phyloP scores from a whole-genome alignment of 1,140 invertebrate genomes.

The Pseudomyrmex gracilis region DNA sequence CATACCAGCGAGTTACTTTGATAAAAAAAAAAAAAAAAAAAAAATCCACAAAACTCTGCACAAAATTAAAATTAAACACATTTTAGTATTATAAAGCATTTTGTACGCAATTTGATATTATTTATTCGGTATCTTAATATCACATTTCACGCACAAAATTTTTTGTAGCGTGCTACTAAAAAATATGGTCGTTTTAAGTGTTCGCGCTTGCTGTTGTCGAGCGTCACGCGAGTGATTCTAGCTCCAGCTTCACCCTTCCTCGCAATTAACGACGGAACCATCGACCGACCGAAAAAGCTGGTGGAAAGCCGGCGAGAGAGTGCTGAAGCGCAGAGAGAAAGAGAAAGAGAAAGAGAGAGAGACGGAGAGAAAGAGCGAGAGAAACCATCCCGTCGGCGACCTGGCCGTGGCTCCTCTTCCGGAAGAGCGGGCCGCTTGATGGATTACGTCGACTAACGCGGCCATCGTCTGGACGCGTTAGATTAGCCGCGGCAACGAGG shows the following conservation, averaged over 20 bases:
- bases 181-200: too few relatives aligned
- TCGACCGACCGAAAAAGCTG: conserved; percentile 58
- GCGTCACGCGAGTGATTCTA: conserved; percentile 32
- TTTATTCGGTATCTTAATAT: too few relatives aligned
- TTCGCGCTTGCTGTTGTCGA: conserved; percentile 1
- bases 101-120: neutral
- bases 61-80: conserved; percentile 13
- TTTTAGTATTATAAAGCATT: too few relatives aligned
- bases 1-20: neutral
- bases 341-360: neutral
- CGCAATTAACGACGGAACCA: conserved; percentile 55
- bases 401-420: conserved; percentile 57
- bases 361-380: neutral
- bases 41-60: neutral
- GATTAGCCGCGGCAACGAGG: conserved; percentile 57
- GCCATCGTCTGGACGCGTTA: conserved; percentile 59
- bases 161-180: neutral
- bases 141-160: neutral
- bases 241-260: conserved; percentile 34
- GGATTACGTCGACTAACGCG: conserved; percentile 58
- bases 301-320: conserved; percentile 48
- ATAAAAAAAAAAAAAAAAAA: neutral
- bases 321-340: conserved; percentile 23
- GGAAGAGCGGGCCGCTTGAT: conserved; percentile 58
- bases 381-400: conserved; percentile 41